Percentiles rank a stretch among this genome's conserved stretches.
Conservation (phyloP, 2,797 vertebrate species). For the Chaetodon trifasciatus region DNA sequence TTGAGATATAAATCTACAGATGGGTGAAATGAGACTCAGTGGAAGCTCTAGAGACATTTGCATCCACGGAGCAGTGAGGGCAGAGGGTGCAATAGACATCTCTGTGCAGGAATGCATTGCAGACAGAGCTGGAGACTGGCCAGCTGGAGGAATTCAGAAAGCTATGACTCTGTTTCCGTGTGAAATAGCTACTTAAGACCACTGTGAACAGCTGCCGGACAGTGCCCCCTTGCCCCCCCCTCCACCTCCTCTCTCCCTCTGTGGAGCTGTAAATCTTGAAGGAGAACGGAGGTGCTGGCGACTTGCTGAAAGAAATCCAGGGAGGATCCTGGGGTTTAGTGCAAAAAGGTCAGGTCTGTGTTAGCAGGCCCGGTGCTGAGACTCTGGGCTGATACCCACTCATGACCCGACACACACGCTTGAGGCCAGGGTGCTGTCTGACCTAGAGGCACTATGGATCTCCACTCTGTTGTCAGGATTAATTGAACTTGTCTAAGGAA, state of each 20-base stretch:
- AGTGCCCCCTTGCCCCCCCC: conserved; percentile 66
- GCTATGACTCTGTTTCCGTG: conserved; percentile 83
- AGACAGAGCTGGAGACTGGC: conserved; percentile 74
- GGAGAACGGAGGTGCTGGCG: conserved; percentile 81
- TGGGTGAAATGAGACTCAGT: conserved; percentile 13
- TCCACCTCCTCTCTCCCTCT: conserved; percentile 59
- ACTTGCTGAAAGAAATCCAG: conserved; percentile 86
- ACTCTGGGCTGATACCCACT: conserved; percentile 65
- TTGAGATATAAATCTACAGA: conserved; percentile 22
- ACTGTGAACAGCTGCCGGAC: conserved; percentile 88
- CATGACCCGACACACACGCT: conserved; percentile 75
- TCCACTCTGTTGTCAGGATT: conserved; percentile 55
- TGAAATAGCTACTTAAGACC: conserved; percentile 88
- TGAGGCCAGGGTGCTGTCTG: conserved; percentile 51
- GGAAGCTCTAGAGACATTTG: conserved; percentile 41
- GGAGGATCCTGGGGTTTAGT: conserved; percentile 79
- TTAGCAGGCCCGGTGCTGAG: conserved; percentile 66
- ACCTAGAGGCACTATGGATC: conserved; percentile 42
- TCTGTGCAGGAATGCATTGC: conserved; percentile 71
- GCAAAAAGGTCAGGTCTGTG: conserved; percentile 83
- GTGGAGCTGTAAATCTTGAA: conserved; percentile 85
- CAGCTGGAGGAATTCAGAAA: conserved; percentile 84
- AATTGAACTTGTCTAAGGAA: conserved; percentile 62
- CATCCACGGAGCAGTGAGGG: conserved; percentile 45
- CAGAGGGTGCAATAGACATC: conserved; percentile 63